Base-by-base conservation (phyloP, 2,113 vertebrate genomes). In the Sitta europaea region DNA sequence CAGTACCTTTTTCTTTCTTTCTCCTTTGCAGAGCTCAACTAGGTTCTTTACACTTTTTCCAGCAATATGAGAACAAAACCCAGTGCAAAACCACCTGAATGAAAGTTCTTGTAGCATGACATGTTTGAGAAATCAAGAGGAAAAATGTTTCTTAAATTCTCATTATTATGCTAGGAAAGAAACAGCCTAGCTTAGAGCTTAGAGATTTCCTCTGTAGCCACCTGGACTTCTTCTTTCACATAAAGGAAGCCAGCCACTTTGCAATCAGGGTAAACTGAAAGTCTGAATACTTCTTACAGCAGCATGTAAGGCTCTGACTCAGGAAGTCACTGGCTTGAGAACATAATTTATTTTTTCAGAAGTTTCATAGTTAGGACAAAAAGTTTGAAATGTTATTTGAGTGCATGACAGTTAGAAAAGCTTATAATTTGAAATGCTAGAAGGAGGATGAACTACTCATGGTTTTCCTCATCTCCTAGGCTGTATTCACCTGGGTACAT, bases 201-300 rank as follows among this genome's bases (percentile, higher is more conserved):
- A 12, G 53, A 78, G 16, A n/a, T 78, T 77, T 95, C 51, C 72
- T 91, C 48, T 71, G 22, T 59, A 86, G 57, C 47, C 40, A 42
- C 66, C 70, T 95, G 74, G 38, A 38, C 27, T 38, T 94, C 42
- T 86, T 15, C 68, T 91, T 92, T 91, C 73, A 77, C 43, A 21
- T 78, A 16, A 89, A 62, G 27, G 36, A 75, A 85, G 61, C 22
- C 65, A 84, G 40, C 23, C 53, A 17, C 51, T 89, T 84, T 74
- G 51, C 68, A 70, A 18, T 27, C 31, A 55, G n/a, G 19, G 28
- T 55, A 68, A 91, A 55, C 15, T 71, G n/a, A 33, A 15, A 61
- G 36, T 55, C 45, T 90, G 82, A 78, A 43, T 79, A 67, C 45
- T 57, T 62, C 73, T 70, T 58, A 53, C 9, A 72, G 23, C 18